Base-by-base conservation (phyloP, 2,888 invertebrate species). In the Carcina quercana region DNA sequence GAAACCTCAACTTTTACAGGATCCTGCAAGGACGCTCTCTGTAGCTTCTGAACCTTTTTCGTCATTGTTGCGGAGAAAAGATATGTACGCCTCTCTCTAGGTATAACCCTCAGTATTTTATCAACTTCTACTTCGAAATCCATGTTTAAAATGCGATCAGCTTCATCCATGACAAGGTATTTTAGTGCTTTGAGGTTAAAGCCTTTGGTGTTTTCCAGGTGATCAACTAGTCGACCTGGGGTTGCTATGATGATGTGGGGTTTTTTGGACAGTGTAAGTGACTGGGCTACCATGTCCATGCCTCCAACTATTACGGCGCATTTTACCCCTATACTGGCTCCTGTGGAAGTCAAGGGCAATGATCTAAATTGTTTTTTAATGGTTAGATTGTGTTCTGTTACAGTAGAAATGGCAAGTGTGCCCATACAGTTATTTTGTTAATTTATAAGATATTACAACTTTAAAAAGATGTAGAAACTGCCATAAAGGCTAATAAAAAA, bases 11-110 rank as follows among this genome's bases (percentile, higher is more conserved):
- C 94, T 74, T 94, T 96, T 0, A 97, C 96, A 0, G 99, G 98
- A 70, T 99, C 93, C 48, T 89, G 89, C 4, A 99, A 75, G 0
- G 96, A 98, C 0, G 98, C 99, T 21, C 98, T 86, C 70, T 99
- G 98, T 15, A 99, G 78, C 66, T 99, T 99, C 52, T 95, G 94
- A 0, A 98, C 82, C 72, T 96, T 96, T 63, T 95, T 97, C 0
- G 99, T 99, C 99, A 99, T 99, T 1, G 99, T 99, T 0, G 99
- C 99, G 0, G 98, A 99, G 80, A 98, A 99, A 8, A 99, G 83
- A 57, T 92, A 95, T 0, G 99, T 99, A 38, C 90, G 86, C 3
- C 99, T 87, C 53, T 98, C 97, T 15, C 93, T 87, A 0, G 99
- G 98, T 33, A 99, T 91, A 0, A 91, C 93, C 0, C 78, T 91